Evolutionary conservation across 2,797 vertebrate species (phyloP).

Genomic region (Malurus splendens): DNA sequence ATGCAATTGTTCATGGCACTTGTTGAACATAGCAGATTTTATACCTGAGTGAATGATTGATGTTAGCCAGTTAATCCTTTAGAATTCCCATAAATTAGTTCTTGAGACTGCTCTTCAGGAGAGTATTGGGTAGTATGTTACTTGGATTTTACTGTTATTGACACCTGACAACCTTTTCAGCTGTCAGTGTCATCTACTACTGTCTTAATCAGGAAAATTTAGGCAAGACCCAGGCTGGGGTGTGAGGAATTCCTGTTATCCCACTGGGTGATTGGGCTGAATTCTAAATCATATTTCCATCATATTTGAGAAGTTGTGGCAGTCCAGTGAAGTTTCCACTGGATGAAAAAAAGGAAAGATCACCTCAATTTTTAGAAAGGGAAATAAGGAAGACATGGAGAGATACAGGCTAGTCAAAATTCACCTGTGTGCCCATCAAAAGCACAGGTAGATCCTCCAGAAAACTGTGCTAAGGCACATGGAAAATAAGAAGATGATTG

Average conservation of each 20-base stretch:
- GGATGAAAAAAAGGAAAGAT: background rate
- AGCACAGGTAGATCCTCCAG: background rate
- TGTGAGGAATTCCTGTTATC: background rate
- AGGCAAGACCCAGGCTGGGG: background rate
- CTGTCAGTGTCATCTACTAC: background rate
- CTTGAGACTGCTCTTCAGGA: background rate
- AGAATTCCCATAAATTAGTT: background rate
- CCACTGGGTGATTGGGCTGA: background rate
- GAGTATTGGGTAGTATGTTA: background rate
- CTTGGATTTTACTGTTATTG: background rate
- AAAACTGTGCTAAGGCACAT: background rate
- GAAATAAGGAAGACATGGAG: background rate
- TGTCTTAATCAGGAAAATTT: background rate
- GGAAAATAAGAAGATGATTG: background rate
- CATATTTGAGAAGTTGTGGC: background rate
- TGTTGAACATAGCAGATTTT: background rate
- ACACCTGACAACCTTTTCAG: background rate
- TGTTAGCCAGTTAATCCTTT: background rate
- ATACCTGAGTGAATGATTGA: background rate
- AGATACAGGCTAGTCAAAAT: background rate
- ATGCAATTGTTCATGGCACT: background rate
- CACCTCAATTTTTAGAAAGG: background rate
- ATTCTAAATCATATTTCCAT: background rate
- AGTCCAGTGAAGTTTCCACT: background rate
- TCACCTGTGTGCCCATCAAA: background rate